Base-by-base conservation (phyloP, 2,113 vertebrate species). In the Marcusenius ussheri region DNA sequence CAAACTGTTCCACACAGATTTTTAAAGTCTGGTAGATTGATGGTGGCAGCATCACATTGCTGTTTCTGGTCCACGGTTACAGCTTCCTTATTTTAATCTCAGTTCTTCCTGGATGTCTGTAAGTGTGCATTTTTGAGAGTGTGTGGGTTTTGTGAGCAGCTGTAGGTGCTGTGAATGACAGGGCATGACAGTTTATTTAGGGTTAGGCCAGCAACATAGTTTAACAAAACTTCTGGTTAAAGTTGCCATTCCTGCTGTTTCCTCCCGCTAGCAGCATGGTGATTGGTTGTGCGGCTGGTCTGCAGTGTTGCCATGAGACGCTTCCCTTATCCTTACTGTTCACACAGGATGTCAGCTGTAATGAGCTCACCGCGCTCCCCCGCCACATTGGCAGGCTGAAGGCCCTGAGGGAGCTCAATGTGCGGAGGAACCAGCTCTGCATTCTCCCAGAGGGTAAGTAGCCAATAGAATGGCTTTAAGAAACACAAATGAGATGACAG, bases 291-390 rank as follows among this genome's bases (percentile, higher is more conserved):
- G 53, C 15, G 45, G 31, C 17, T 21, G 31, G 70, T 88, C 9
- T 53, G 6, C 45, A 24, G 0, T 49, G 24, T 49, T 47, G 83
- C 21, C 21, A 21, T 49, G 46, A 85, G 42, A 42, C 80, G 24
- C 80, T 17, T 0, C 62, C 70, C 92, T 92, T 2, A 42, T 92
- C 92, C 91, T 90, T 85, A 47, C 9, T 58, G 91, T 5, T 15
- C 47, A 53, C 84, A 31, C 95, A 99, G 98, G 98, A 99, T 93
- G 96, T 99, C 93, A 99, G 98, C 95, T 99, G 98, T 91, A 99
- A 99, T 11, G 98, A 99, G 95, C 97, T 99, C 95, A 97, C 97
- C 7, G 93, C 95, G 89, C 95, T 99, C 87, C 98, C 98, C 42
- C 97, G 96, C 11, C 97, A 98, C 92, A 97, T 99, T 88, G 97